These are phyloP conservation scores for Oscheius sp. DNA, from an alignment of 1,140 invertebrate genomes.

Conservation along the genomic window DNA sequence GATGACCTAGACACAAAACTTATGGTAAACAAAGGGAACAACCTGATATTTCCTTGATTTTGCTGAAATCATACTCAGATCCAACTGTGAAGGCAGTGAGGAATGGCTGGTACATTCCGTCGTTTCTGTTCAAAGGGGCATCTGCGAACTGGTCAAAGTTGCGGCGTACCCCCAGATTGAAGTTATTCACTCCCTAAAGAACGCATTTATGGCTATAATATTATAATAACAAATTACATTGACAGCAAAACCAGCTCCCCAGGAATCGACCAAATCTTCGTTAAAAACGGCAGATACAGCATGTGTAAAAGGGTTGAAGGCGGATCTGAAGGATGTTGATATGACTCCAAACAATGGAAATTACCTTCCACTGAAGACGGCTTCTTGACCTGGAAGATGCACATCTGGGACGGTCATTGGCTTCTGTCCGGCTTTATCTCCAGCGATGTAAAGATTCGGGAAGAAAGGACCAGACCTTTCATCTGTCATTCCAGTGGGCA, in stretches of 20 bases:
- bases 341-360: not conserved
- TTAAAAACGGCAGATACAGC: slow-evolving; percentile 44
- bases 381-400: slow-evolving; percentile 43
- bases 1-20: slow-evolving; percentile 10
- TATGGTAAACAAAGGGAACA: not conserved
- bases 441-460: slow-evolving; percentile 44
- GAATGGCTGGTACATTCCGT: slow-evolving; percentile 42
- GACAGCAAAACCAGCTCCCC: slow-evolving; percentile 45
- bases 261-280: slow-evolving; percentile 47
- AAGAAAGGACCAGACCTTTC: slow-evolving; percentile 42
- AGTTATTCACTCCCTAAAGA: slow-evolving; percentile 39
- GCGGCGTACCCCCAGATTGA: slow-evolving; percentile 21
- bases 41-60: slow-evolving; percentile 38
- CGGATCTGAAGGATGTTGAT: slow-evolving; percentile 17
- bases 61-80: slow-evolving; percentile 37
- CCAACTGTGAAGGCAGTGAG: slow-evolving; percentile 37
- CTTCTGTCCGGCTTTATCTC: slow-evolving; percentile 41
- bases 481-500: slow-evolving; percentile 47
- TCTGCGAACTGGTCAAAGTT: slow-evolving; percentile 41
- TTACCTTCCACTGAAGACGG: slow-evolving; percentile 41
- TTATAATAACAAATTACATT: slow-evolving; percentile 32
- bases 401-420: slow-evolving; percentile 43
- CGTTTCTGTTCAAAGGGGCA: slow-evolving; percentile 36
- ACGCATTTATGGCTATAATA: not conserved
- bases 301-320: slow-evolving; percentile 46